Base-by-base conservation (phyloP, 1,140 invertebrate genomes). In the Cheumatopsyche charites region DNA sequence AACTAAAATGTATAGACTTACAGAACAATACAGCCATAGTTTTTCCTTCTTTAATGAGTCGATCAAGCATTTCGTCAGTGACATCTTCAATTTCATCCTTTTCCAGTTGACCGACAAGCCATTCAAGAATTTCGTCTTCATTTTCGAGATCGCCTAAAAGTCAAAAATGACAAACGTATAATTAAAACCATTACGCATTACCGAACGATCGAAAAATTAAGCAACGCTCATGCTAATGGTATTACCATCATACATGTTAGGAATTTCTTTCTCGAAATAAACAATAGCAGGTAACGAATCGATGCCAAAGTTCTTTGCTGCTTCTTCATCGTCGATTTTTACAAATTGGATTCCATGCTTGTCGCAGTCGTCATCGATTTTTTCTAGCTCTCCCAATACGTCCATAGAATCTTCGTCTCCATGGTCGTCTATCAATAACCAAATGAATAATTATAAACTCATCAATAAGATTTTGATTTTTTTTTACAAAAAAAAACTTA, bases 21-120 rank as follows among this genome's bases (percentile, higher is more conserved):
- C 95, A 97, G 81, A 97, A 97, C 45, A 97, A 85, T 70, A 96
- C 95, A 65, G 94, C 94, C 72, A 97, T 86, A 72, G 91, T 94
- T 82, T 94, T 93, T 67, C 92, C 90, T 79, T 95, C 92, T 78
- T 93, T 93, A 67, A 97, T 91, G 61, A 97, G 86, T 79, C 90
- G 90, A 78, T 96, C 94, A 62, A 97, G 86, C 92, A 96, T 96
- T 84, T 95, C 93, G 82, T 95, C 94, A 47, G 94, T 96, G 41
- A 97, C 91, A 84, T 97, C 94, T 86, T 97, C 95, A 77, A 97
- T 97, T 87, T 97, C 94, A 82, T 97, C 95, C 76, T 92, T 92
- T 81, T 94, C 92, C 67, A 94, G 82, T 81, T 96, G 94, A 62
- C 89, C 88, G 71, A 95, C 84, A 21, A 95, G 83, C 94, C 94